phyloP scores from a whole-genome alignment of 2,797 vertebrate species.

The Acrocephalus scirpaceus region DNA sequence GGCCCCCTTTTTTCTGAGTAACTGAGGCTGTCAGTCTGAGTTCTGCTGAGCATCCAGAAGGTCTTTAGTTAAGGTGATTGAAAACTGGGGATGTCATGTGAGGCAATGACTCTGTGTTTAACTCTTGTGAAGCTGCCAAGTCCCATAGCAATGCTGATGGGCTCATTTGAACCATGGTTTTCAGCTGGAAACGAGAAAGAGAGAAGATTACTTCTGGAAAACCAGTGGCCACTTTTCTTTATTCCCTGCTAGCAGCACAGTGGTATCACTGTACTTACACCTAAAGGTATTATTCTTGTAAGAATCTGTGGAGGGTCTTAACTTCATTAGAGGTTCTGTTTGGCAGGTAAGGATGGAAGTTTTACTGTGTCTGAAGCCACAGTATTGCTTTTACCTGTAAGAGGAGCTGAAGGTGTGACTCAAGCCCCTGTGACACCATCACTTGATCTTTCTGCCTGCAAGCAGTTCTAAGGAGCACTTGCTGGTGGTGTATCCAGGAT shows the following conservation, averaged over 20 bases:
- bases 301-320: neutral
- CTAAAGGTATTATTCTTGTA: neutral
- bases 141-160: neutral
- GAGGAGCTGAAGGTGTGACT: neutral
- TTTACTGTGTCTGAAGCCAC: neutral
- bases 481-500: neutral
- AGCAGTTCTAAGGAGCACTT: fast-evolving
- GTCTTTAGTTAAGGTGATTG: neutral
- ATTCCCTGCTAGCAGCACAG: neutral
- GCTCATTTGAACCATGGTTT: neutral
- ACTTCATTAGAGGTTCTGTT: neutral
- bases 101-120: neutral
- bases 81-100: neutral
- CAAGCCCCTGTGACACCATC: neutral
- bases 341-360: neutral
- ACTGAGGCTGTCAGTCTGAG: neutral
- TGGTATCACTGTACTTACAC: neutral
- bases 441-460: neutral
- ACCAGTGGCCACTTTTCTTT: neutral
- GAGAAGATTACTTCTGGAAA: neutral
- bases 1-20: neutral
- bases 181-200: neutral
- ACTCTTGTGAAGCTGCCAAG: neutral
- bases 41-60: neutral
- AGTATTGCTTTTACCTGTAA: neutral